phyloP scores from a whole-genome alignment of 2,113 vertebrate genomes.

The Otus sunia region DNA sequence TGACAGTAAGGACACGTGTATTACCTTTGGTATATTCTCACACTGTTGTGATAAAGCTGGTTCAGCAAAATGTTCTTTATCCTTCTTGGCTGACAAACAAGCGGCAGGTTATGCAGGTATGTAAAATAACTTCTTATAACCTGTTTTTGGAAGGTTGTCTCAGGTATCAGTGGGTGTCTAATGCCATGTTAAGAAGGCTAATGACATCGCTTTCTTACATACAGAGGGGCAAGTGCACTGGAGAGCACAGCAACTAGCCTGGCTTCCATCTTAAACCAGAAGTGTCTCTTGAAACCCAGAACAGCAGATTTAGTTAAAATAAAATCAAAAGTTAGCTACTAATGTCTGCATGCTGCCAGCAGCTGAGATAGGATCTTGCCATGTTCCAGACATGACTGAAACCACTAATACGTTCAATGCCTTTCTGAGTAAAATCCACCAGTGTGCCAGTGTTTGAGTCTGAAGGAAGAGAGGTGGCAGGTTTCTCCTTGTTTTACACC shows the following conservation, averaged over 20 bases:
- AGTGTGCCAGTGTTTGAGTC: not conserved
- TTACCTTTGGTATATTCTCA: not conserved
- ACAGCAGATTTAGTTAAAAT: not conserved
- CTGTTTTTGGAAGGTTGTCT: not conserved
- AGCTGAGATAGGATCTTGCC: not conserved
- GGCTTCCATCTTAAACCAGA: not conserved
- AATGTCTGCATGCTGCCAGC: not conserved
- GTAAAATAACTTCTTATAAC: not conserved
- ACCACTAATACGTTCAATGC: not conserved
- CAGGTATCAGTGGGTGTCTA: not conserved
- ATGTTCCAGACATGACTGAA: not conserved
- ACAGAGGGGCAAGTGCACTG: fast-evolving
- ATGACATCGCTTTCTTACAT: not conserved
- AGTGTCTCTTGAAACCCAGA: not conserved
- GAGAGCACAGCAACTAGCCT: not conserved
- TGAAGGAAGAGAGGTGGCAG: not conserved
- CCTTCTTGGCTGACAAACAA: not conserved
- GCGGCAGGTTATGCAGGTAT: not conserved
- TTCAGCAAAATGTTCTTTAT: not conserved
- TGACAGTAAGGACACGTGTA: fast-evolving
- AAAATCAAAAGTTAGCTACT: not conserved
- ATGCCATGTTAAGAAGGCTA: not conserved
- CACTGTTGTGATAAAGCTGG: not conserved
- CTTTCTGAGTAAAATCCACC: not conserved
- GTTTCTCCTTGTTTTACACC: not conserved